A percentile compares a stretch with the other conserved stretches of the same genome.
These are phyloP conservation scores for Harpalus rufipes DNA, from an alignment of 2,888 invertebrate species.

Conservation along the genomic window DNA sequence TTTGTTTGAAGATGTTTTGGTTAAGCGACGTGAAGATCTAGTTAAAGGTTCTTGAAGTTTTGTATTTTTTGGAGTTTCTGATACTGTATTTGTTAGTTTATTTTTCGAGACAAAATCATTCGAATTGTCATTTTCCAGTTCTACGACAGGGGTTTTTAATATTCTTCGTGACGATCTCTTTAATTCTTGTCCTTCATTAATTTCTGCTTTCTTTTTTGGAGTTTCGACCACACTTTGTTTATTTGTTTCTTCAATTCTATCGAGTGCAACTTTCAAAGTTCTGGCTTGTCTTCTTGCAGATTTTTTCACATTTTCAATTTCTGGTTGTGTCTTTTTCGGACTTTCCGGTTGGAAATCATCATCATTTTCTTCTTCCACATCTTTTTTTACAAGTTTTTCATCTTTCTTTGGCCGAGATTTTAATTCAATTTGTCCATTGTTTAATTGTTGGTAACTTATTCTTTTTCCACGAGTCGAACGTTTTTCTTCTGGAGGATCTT, in stretches of 20 bases:
- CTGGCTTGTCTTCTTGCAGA: neutral
- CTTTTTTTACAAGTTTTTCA: neutral
- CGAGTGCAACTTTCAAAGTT: neutral
- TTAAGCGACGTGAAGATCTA: neutral
- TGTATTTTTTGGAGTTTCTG: neutral
- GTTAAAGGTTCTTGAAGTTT: neutral
- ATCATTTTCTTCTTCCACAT: neutral
- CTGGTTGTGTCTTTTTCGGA: no score
- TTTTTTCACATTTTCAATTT: neutral
- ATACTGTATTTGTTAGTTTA: neutral
- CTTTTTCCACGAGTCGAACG: slow-evolving; percentile 6
- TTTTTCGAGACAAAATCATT: slow-evolving; percentile 40
- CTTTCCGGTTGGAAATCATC: neutral
- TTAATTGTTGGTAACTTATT: slow-evolving; percentile 16
- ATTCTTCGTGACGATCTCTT: neutral
- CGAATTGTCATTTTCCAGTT: neutral
- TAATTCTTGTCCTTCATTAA: neutral
- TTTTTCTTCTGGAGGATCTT: slow-evolving; percentile 11
- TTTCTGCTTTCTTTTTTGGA: neutral
- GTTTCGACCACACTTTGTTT: neutral
- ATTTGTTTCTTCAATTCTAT: neutral
- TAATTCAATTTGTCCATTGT: slow-evolving; percentile 2
- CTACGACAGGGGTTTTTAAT: neutral
- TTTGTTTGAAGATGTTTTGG: neutral
- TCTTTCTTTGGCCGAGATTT: slow-evolving; percentile 3